A percentile compares a stretch with the other conserved stretches of the same genome.
phyloP scores from a whole-genome alignment of 2,113 vertebrate species.

The Carassius carassius region DNA sequence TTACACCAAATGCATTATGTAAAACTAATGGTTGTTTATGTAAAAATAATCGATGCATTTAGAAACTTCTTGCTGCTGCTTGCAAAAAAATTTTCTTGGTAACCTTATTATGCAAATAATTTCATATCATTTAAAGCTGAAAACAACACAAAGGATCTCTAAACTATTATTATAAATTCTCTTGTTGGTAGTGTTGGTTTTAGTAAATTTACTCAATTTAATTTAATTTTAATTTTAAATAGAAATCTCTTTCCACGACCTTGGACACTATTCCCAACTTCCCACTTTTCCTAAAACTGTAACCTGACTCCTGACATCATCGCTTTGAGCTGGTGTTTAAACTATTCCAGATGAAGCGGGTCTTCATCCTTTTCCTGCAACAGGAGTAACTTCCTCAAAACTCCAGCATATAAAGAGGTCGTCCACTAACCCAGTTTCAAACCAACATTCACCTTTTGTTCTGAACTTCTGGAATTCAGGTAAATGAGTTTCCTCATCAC shows the following conservation, averaged over 20 bases:
- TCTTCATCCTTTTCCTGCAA: conserved; percentile 23
- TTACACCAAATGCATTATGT: not conserved
- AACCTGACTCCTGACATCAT: conserved; percentile 72
- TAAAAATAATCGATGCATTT: not conserved
- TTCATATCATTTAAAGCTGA: not conserved
- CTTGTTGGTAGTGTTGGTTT: not conserved
- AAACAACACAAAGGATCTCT: not conserved
- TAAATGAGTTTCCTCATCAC: conserved; percentile 54
- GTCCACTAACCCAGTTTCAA: conserved; percentile 54
- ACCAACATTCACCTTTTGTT: not conserved
- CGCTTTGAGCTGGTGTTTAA: conserved; percentile 39
- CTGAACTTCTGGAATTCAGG: conserved; percentile 29
- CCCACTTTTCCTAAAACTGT: conserved; percentile 45
- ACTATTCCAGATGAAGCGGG: conserved; percentile 66
- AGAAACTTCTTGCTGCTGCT: too few species aligned
- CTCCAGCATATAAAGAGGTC: conserved; percentile 61
- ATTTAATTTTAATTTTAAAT: not conserved
- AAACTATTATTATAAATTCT: not conserved
- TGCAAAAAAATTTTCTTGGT: not conserved
- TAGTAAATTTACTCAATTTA: not conserved
- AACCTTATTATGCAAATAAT: not conserved
- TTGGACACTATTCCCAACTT: not conserved
- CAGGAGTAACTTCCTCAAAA: conserved; percentile 71
- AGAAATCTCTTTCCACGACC: not conserved
- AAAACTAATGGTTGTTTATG: not conserved